Base-by-base conservation (phyloP, 2,888 invertebrate species). In the Hypomecis atomaria region DNA sequence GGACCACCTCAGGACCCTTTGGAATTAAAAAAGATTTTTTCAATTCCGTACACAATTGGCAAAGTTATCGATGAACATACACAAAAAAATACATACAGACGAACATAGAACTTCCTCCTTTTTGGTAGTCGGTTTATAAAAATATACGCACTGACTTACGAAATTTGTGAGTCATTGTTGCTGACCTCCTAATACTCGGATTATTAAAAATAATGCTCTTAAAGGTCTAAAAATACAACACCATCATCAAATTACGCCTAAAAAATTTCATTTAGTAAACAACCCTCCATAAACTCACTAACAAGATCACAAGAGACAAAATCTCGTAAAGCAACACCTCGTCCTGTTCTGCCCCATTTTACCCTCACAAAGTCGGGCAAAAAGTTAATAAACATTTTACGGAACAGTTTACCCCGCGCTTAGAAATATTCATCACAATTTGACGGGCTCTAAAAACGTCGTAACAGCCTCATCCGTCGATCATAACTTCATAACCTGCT, bases 401-500 rank as follows among this genome's bases (percentile, higher is more conserved):
- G 49, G 38, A 58, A 63, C 62, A 63, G 48, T 60, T 60, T 56
- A 23, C 45, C 6, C 33, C 38, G 48, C 50, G 45, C 62, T 34
- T 43, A 36, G 47, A 59, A 59, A 59, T 59, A 59, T 59, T 64
- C 63, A 63, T 59, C 53, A 48, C 49, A 7, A 45, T 37, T 49
- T 62, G 40, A 47, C 44, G 59, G 48, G 56, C 44, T 37, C 37
- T 66, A 67, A 70, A 65, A 62, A 59, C 33, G 49, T 33, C 63
- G 55, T 67, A 62, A 66, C 59, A 54, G 43, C 43, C 34, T 49
- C 62, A 60, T 66, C 66, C 43, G 69, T 59, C 71, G 61, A 78
- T 76, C 75, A 73, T 78, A 77, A 76, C 71, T 56, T 62, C 57
- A 42, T 63, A 63, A 63, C 48, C 48, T 45, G 43, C 59, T 23